A percentile compares a stretch with the other conserved stretches of the same genome.
Evolutionary conservation across 2,113 vertebrate genomes (phyloP).

Genomic region (Odobenus rosmarus): DNA sequence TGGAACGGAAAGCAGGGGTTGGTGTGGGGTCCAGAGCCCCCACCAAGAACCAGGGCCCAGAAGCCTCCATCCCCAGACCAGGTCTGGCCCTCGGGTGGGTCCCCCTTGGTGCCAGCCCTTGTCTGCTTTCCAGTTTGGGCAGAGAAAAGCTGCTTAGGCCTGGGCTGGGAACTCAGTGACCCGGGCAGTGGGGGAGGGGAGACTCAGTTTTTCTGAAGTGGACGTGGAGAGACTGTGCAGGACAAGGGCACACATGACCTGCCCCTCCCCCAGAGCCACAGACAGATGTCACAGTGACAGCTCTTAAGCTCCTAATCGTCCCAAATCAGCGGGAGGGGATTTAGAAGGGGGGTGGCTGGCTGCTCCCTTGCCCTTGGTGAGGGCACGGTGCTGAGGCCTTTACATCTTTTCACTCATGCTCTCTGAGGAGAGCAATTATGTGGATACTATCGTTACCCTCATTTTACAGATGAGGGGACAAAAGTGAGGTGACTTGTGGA

Average conservation of each 20-base stretch:
- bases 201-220: background rate
- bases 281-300: slow-evolving; percentile 4
- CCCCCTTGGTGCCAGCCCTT: background rate
- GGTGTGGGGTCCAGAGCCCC: background rate
- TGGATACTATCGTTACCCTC: background rate
- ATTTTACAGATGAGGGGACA: background rate
- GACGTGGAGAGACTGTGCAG: background rate
- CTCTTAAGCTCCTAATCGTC: slow-evolving; percentile 66
- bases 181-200: background rate
- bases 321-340: slow-evolving; percentile 44
- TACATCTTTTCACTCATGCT: too few relatives aligned
- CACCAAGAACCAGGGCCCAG: too few relatives aligned
- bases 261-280: background rate
- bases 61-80: background rate
- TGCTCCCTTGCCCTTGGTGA: slow-evolving; percentile 29
- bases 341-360: background rate
- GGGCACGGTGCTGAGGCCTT: fast-evolving
- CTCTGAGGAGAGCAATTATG: background rate
- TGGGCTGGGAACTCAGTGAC: background rate
- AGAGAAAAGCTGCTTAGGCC: slow-evolving; percentile 49
- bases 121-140: background rate
- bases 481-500: background rate
- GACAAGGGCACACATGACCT: background rate
- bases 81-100: background rate
- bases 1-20: fast-evolving